These are phyloP conservation scores for Meleagris gallopavo DNA, from an alignment of 2,113 vertebrate species.

Conservation along the genomic window DNA sequence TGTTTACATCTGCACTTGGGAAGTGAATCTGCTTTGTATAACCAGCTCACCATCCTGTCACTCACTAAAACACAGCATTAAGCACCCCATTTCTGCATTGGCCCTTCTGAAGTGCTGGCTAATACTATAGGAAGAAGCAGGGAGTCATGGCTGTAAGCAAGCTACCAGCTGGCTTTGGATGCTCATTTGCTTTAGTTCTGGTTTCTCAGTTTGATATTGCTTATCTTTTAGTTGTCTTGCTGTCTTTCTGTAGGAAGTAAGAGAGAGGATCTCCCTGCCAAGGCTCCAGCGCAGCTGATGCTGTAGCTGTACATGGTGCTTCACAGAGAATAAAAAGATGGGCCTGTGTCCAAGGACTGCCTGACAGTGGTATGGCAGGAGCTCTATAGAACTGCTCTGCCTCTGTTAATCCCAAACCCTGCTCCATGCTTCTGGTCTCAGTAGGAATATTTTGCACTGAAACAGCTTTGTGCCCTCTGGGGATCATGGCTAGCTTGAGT, in stretches of 20 bases:
- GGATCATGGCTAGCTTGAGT: background rate
- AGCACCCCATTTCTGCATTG: background rate
- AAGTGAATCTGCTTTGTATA: background rate
- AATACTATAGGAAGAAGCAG: background rate
- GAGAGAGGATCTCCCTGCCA: background rate
- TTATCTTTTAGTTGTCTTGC: constrained; percentile 14
- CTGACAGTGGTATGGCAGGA: background rate
- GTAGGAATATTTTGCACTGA: background rate
- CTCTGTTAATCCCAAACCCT: background rate
- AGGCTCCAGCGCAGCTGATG: background rate
- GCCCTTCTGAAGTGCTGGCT: background rate
- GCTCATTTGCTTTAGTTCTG: constrained; percentile 5
- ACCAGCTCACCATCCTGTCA: background rate
- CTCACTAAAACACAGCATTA: background rate
- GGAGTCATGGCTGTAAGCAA: background rate
- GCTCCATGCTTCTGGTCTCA: background rate
- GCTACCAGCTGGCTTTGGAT: constrained; percentile 27
- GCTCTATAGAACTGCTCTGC: background rate
- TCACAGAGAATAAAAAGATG: background rate
- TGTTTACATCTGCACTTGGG: accelerated
- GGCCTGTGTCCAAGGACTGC: background rate
- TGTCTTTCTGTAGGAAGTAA: constrained; percentile 22
- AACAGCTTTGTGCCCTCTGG: background rate
- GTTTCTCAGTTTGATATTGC: constrained; percentile 23
- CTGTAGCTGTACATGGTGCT: background rate